phyloP scores from a whole-genome alignment of 2,888 invertebrate species.

The Epinotia ramella region DNA sequence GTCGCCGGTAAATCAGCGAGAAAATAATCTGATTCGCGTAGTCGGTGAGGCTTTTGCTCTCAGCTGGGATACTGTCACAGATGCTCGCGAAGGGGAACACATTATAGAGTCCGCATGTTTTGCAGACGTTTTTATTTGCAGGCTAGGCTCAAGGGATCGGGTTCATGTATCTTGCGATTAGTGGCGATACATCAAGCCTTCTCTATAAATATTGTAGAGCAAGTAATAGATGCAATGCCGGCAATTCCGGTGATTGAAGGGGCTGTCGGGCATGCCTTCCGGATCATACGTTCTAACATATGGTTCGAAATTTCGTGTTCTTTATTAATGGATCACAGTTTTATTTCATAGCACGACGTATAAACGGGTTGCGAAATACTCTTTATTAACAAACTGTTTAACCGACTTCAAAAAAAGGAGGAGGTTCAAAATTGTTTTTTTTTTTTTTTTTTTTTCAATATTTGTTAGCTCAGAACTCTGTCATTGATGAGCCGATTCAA shows the following conservation, averaged over 20 bases:
- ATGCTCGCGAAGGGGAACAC: neutral
- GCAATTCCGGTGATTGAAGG: conserved; percentile 29
- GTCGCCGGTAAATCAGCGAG: neutral
- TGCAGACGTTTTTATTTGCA: conserved; percentile 13
- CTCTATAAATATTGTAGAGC: conserved; percentile 24
- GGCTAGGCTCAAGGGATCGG: conserved; percentile 16
- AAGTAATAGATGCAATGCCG: conserved; percentile 19
- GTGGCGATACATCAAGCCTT: conserved; percentile 14
- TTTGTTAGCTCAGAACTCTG: too few species aligned
- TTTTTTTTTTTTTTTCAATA: too few species aligned
- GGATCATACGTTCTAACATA: conserved; percentile 21
- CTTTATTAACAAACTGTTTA: too few species aligned
- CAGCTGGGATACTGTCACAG: conserved; percentile 15
- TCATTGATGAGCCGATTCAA: too few species aligned
- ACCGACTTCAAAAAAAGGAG: too few species aligned
- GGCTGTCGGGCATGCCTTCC: conserved; percentile 20
- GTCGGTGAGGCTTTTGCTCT: neutral
- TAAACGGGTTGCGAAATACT: too few species aligned
- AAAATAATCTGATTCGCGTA: conserved; percentile 22
- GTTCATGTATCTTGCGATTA: conserved; percentile 24
- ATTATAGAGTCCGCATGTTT: conserved; percentile 15
- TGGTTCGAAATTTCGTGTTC: conserved; percentile 5
- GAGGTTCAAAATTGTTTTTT: too few species aligned
- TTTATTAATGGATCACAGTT: conserved; percentile 8
- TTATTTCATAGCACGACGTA: neutral